Conservation (phyloP, 2,888 invertebrate genomes). For the Parthenolecanium corni region DNA sequence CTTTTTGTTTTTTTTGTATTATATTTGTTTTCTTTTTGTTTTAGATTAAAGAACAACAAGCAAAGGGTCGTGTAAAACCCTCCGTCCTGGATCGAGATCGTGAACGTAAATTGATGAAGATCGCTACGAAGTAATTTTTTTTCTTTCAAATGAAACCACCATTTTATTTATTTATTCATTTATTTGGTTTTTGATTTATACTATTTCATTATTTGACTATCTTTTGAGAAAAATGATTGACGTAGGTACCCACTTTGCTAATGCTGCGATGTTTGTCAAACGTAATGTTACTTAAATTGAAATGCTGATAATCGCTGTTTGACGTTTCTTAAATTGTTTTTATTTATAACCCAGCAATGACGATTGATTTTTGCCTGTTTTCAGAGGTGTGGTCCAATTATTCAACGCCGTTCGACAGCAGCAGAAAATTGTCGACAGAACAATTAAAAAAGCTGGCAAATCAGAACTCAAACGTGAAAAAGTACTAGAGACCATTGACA, state of each 20-base stretch:
- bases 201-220: neutral
- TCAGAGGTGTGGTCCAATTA: constrained; percentile 78
- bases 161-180: constrained; percentile 16
- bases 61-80: constrained; percentile 59
- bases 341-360: neutral
- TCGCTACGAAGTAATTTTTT: constrained; percentile 56
- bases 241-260: neutral
- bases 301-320: neutral
- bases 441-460: constrained; percentile 58
- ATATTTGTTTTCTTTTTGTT: constrained; percentile 20
- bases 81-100: constrained; percentile 60
- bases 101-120: constrained; percentile 64
- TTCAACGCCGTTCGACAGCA: constrained; percentile 83
- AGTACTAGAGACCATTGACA: constrained; percentile 60
- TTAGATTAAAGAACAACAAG: constrained; percentile 52
- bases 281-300: too few relatives aligned
- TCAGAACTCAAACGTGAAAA: constrained; percentile 67
- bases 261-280: too few relatives aligned
- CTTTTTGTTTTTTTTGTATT: neutral
- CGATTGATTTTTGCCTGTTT: neutral
- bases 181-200: neutral
- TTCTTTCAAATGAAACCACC: neutral
- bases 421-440: constrained; percentile 61
- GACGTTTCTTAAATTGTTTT: neutral
- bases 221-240: too few relatives aligned